phyloP scores from a whole-genome alignment of 1,140 invertebrate species.

The Sitobion miscanthi region DNA sequence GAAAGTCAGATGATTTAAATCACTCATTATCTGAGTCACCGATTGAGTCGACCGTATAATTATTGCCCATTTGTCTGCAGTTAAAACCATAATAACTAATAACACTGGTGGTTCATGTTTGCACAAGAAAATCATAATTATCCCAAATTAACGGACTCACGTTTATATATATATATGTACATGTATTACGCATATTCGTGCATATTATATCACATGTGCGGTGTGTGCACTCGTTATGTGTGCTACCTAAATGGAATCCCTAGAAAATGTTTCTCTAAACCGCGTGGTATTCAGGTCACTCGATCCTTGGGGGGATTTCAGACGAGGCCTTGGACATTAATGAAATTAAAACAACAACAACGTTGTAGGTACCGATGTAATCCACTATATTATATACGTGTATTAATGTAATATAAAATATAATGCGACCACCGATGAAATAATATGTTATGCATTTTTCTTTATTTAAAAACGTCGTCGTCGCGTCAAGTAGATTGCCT shows the following conservation, averaged over 20 bases:
- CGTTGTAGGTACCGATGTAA: not conserved
- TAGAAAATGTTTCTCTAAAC: conserved; percentile 4
- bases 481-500: conserved; percentile 7
- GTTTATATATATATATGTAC: not conserved
- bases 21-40: not conserved
- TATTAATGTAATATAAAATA: not conserved
- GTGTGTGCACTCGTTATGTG: not conserved
- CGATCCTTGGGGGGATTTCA: conserved; percentile 38
- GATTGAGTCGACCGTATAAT: not conserved
- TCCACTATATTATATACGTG: not conserved
- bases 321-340: conserved; percentile 39
- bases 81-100: not conserved
- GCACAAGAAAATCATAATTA: conserved; percentile 42
- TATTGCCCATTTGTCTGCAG: not conserved
- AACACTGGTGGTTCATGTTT: not conserved
- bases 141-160: not conserved
- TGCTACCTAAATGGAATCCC: conserved; percentile 38
- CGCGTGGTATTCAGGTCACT: conserved; percentile 38
- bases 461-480: not conserved
- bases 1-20: conserved; percentile 35
- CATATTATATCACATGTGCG: not conserved
- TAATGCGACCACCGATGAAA: not conserved
- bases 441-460: conserved; percentile 13
- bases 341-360: conserved; percentile 48
- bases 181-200: not conserved